Evolutionary conservation across 2,888 invertebrate species (phyloP).

Genomic region (Exocentrus adspersus): DNA sequence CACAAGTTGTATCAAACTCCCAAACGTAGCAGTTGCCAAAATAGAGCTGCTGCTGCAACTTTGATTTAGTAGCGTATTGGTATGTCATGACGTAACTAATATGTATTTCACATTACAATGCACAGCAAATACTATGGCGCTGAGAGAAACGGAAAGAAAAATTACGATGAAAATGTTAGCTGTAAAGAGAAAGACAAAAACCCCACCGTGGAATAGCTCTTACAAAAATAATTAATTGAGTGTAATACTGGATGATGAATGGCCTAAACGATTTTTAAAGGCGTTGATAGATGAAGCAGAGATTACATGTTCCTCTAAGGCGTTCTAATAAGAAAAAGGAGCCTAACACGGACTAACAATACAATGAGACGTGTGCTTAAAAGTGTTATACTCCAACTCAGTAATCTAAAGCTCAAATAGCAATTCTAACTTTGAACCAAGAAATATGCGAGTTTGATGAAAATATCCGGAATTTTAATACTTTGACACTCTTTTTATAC

Average conservation of each 20-base stretch:
- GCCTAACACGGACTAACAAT: too few species aligned
- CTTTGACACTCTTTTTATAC: too few species aligned
- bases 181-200: not conserved
- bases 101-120: not conserved
- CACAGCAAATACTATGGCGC: not conserved
- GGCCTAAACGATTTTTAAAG: not conserved
- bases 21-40: not conserved
- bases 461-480: too few species aligned
- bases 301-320: not conserved
- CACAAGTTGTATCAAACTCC: conserved; percentile 34
- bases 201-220: not conserved
- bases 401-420: too few species aligned
- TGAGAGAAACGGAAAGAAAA: not conserved
- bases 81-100: too few species aligned
- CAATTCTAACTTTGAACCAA: too few species aligned
- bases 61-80: too few species aligned
- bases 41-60: too few species aligned
- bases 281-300: conserved; percentile 3
- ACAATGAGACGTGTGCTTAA: too few species aligned
- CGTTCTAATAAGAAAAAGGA: not conserved
- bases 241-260: conserved; percentile 1
- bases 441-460: too few species aligned
- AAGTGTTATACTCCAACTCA: too few species aligned
- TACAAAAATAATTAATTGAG: conserved; percentile 1
- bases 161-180: conserved; percentile 1